phyloP scores from a whole-genome alignment of 1,140 invertebrate genomes.

The Helicoverpa zea region DNA sequence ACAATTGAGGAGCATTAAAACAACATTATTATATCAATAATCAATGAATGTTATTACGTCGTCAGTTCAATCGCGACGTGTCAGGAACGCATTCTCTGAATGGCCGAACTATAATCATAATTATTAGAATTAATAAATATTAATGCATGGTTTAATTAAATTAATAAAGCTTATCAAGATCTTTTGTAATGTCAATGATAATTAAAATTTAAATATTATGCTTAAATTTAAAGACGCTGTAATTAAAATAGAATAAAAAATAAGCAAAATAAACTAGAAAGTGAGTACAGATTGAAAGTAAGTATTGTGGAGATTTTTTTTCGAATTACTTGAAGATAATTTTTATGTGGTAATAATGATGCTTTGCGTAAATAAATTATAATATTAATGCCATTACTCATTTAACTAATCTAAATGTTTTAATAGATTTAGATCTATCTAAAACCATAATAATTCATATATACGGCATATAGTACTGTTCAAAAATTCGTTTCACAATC shows the following conservation, averaged over 20 bases:
- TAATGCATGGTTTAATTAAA: too few relatives aligned
- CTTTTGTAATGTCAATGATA: neutral
- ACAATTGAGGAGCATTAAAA: too few relatives aligned
- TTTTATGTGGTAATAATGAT: slow-evolving; percentile 7
- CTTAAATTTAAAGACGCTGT: neutral
- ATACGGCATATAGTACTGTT: too few relatives aligned
- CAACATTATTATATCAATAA: too few relatives aligned
- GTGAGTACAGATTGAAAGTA: slow-evolving; percentile 41
- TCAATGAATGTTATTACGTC: too few relatives aligned
- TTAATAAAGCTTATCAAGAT: neutral
- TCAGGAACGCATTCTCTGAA: too few relatives aligned
- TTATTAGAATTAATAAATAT: too few relatives aligned
- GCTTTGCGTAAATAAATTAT: slow-evolving; percentile 6
- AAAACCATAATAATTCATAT: too few relatives aligned
- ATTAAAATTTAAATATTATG: neutral
- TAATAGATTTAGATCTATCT: too few relatives aligned
- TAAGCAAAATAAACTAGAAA: neutral
- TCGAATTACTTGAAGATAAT: neutral
- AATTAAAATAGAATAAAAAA: neutral
- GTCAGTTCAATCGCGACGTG: too few relatives aligned
- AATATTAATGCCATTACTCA: slow-evolving; percentile 16
- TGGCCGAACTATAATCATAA: too few relatives aligned
- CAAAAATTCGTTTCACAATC: too few relatives aligned
- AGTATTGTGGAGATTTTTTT: slow-evolving; percentile 23
- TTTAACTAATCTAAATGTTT: neutral